Evolutionary conservation across 2,888 invertebrate genomes (phyloP), one percentile per base, ranked within the genome.

Genomic region (Autographa gamma): DNA sequence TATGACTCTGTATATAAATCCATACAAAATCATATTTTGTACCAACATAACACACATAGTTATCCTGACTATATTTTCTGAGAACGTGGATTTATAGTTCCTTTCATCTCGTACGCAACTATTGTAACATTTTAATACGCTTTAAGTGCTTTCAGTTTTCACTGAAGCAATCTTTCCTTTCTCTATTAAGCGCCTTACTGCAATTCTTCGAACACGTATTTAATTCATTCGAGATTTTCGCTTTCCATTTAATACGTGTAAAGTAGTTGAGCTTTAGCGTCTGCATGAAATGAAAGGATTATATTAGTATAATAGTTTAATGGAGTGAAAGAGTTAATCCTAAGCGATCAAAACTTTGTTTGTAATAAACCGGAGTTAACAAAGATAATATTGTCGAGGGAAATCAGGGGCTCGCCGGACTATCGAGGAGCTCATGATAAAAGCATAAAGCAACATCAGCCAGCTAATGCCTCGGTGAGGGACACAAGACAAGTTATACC

Each of bases 401-500:
- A 82, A 82, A 82, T 82, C 78, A 77, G 59, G 52, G 69, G 56
- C 67, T 66, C 41, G 65, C 69, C 70, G 72, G 73, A 71, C 82
- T 73, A 82, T 80, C 67, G 76, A 76, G n/a, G 38, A 73, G 71
- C 74, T 77, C 74, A 73, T 82, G 76, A 76, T 76, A 75, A 76
- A 82, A 74, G 76, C 76, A 78, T 80, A 72, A 71, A 78, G 71
- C 63, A 74, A 67, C 79, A 77, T 78, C 77, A 77, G 70, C 69
- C 11, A 66, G 68, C 74, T 77, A 77, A 77, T 77, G 48, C 78
- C 60, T 68, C 82, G 81, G 83, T 86, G 83, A 86, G 88, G 87
- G 90, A 89, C 90, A 90, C 91, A 87, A 88, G 89, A 89, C 89
- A 91, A 90, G 90, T 93, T 92, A 93, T 88, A 82, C 85, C 84